phyloP scores from a whole-genome alignment of 2,113 vertebrate species.

The Leuciscus idus region DNA sequence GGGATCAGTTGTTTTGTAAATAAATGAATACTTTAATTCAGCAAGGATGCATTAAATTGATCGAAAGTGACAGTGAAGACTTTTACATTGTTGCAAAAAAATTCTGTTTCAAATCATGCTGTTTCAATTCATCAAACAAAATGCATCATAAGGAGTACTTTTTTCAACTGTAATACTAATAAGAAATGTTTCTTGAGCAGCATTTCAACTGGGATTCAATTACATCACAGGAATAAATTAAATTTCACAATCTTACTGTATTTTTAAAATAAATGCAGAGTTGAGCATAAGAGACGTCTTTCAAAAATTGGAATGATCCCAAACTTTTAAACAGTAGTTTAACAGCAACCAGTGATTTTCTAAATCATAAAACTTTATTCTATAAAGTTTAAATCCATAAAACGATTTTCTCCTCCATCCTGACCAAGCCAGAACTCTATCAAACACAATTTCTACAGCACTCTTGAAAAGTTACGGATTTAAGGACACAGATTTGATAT shows the following conservation, averaged over 20 bases:
- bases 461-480: slow-evolving; percentile 8
- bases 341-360: neutral
- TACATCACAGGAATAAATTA: neutral
- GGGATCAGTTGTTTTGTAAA: neutral
- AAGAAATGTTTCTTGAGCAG: neutral
- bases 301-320: too few species aligned
- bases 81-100: too few species aligned
- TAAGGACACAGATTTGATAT: neutral
- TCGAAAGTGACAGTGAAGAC: too few species aligned
- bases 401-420: slow-evolving; percentile 57
- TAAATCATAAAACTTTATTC: slow-evolving; percentile 3
- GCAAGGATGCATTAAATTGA: too few species aligned
- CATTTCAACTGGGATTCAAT: too few species aligned
- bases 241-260: neutral
- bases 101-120: too few species aligned
- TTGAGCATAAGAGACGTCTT: neutral
- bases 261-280: neutral
- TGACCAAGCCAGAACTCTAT: slow-evolving; percentile 30
- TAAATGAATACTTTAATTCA: neutral
- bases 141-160: neutral
- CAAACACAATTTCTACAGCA: neutral
- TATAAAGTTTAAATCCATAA: slow-evolving; percentile 14
- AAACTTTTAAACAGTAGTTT: neutral
- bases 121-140: too few species aligned
- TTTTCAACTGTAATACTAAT: neutral